Base-by-base conservation (phyloP, 2,113 vertebrate species). In the Nettapus auritus region DNA sequence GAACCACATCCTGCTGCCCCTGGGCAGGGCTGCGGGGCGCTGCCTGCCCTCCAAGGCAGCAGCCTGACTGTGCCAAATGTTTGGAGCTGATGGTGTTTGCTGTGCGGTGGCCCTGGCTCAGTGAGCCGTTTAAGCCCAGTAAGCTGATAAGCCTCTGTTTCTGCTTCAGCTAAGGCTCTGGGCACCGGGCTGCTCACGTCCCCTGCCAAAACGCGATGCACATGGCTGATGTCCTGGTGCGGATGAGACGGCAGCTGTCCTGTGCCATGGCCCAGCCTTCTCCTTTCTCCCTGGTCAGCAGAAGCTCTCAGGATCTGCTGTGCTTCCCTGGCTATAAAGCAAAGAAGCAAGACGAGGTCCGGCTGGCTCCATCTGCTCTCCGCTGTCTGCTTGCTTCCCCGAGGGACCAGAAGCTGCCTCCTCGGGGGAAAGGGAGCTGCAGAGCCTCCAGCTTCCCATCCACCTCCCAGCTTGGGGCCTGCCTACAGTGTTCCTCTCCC, bases 301-400 rank as follows among this genome's bases (percentile, higher is more conserved):
- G 89, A 88, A 92, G 68, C 60, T 88, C 55, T 71, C 0, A 0
- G 33, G 52, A 59, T 63, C 42, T 75, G 36, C 83, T 60, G 60
- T 4, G 6, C 79, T 90, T 93, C 71, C 52, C 71, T 66, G 70
- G 71, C 71, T 31, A 26, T 68, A 85, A 91, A 69, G 25, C 29
- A 62, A 40, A 82, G 71, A 16, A 2, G 46, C 0, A 0, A 52
- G 78, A 67, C 0, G 0, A 63, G 52, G 23, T 70, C 64, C 0
- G 0, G 34, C 48, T 0, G 0, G 55, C 23, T 85, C 42, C 53
- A 36, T 42, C 36, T 0, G 2, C 44, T 52, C 28, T 56, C 34
- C 0, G 0, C 71, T 48, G 42, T 34, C 80, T 53, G 46, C 46
- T 64, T 92, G 50, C 63, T 91, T 77, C 31, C 56, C 11, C 4